phyloP scores from a whole-genome alignment of 1,140 invertebrate genomes.

The Diorhabda elongata region DNA sequence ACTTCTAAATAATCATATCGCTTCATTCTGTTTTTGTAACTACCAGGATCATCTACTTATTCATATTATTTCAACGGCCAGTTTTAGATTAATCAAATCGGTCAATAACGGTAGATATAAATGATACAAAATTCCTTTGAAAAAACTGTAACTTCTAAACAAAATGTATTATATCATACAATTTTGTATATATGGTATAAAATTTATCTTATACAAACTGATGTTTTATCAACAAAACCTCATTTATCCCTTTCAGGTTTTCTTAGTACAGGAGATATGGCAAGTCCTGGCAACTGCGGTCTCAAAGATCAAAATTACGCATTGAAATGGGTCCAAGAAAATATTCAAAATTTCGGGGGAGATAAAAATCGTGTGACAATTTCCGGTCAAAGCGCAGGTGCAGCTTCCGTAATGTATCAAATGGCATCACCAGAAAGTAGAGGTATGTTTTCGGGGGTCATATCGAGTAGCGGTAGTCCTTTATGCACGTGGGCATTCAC shows the following conservation, averaged over 20 bases:
- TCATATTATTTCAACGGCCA: neutral
- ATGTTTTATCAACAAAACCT: neutral
- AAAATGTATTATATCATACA: too few relatives aligned
- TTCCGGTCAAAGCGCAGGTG: slow-evolving; percentile 15
- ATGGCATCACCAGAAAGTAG: neutral
- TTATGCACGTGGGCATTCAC: slow-evolving; percentile 24
- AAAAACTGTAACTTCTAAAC: too few relatives aligned
- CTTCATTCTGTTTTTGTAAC: neutral
- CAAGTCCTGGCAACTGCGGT: slow-evolving; percentile 16
- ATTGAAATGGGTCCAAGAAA: slow-evolving; percentile 13
- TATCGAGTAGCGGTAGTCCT: slow-evolving; percentile 26
- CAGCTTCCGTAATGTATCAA: slow-evolving; percentile 8
- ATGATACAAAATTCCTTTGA: too few relatives aligned
- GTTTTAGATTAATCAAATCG: neutral
- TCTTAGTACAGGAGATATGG: slow-evolving; percentile 20
- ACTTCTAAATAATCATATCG: too few relatives aligned
- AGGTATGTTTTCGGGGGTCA: slow-evolving; percentile 11
- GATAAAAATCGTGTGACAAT: slow-evolving; percentile 13
- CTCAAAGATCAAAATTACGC: slow-evolving; percentile 19
- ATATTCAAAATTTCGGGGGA: slow-evolving; percentile 18
- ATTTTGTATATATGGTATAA: too few relatives aligned
- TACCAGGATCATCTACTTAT: neutral
- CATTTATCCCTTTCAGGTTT: slow-evolving; percentile 21
- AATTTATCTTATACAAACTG: neutral
- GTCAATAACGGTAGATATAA: neutral